Evolutionary conservation across 2,888 invertebrate genomes (phyloP).

Genomic region (Gonocerus acuteangulatus): DNA sequence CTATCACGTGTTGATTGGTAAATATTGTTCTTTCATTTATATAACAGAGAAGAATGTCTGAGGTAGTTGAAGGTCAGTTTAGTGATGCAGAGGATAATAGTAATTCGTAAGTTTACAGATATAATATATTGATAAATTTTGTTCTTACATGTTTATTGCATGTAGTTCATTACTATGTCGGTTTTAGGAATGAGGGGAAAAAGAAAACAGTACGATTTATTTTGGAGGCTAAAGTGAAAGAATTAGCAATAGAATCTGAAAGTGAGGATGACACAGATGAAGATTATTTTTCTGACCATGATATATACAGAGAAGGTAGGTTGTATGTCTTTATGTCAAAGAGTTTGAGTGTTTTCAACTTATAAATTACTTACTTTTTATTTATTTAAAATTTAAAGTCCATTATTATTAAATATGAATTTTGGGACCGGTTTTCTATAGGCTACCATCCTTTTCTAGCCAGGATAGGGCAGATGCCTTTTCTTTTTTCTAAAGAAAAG

Average conservation of each 20-base stretch:
- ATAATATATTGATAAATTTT: conserved; percentile 22
- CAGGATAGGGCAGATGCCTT: too few relatives aligned
- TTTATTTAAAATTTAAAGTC: too few relatives aligned
- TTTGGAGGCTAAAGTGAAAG: neutral
- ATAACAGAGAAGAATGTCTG: conserved; percentile 10
- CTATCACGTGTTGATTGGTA: too few relatives aligned
- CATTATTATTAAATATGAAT: too few relatives aligned
- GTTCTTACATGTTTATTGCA: conserved; percentile 14
- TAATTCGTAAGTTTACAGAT: conserved; percentile 3
- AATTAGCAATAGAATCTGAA: neutral
- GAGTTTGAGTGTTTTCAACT: neutral
- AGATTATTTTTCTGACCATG: conserved; percentile 24
- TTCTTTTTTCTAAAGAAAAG: too few relatives aligned
- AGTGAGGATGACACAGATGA: conserved; percentile 26
- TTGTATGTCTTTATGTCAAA: neutral
- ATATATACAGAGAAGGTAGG: conserved; percentile 10
- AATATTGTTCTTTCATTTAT: neutral
- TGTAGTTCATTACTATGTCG: neutral
- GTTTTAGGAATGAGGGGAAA: neutral
- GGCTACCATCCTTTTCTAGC: too few relatives aligned
- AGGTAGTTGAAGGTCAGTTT: conserved; percentile 44
- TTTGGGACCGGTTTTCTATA: too few relatives aligned
- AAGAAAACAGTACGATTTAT: conserved; percentile 3
- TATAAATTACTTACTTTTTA: too few relatives aligned
- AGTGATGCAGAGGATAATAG: conserved; percentile 46